These are phyloP conservation scores for Sebastes melanostomus DNA, from an alignment of 2,797 vertebrate species.

Conservation along the genomic window DNA sequence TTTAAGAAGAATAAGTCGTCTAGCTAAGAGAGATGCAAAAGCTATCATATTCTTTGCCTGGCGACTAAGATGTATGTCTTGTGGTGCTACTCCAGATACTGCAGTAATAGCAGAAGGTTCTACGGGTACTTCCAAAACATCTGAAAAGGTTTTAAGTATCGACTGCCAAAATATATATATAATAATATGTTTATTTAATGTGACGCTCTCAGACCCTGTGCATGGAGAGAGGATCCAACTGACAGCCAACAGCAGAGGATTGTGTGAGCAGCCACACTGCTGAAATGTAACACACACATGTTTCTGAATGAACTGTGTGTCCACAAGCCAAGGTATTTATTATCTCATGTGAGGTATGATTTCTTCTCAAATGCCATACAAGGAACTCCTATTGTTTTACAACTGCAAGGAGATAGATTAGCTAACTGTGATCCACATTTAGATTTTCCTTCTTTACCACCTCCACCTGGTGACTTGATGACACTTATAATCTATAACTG, in stretches of 20 bases:
- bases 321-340: not conserved
- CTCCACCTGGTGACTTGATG: not conserved
- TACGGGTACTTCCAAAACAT: no score
- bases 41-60: no score
- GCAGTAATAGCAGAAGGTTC: no score
- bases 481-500: not conserved
- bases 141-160: no score
- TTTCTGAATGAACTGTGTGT: not conserved
- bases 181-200: not conserved
- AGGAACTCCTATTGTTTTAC: not conserved
- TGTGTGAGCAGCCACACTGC: not conserved
- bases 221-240: not conserved
- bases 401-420: not conserved
- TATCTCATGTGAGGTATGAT: not conserved
- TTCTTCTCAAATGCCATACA: not conserved
- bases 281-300: not conserved
- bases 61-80: no score
- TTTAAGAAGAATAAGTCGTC: no score
- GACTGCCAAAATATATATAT: no score
- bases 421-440: not conserved
- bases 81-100: no score
- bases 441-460: not conserved
- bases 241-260: not conserved
- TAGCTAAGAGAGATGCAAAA: no score
- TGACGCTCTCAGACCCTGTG: not conserved